Conservation (phyloP, 2,888 invertebrate genomes). For the Diaphora mendica region DNA sequence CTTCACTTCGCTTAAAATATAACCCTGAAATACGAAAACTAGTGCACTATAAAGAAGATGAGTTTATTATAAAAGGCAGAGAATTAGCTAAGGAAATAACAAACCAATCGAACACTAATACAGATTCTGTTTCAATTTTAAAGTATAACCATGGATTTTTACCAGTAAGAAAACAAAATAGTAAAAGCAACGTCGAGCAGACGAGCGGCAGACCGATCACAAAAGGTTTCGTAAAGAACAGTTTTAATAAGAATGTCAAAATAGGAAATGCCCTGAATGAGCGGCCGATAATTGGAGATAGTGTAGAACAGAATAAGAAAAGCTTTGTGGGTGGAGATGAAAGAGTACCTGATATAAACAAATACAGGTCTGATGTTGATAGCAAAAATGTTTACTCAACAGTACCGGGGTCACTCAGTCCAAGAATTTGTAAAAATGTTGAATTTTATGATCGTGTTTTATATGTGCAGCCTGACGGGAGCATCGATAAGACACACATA, state of each 20-base stretch:
- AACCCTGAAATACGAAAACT: conserved; percentile 61
- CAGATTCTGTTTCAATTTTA: conserved; percentile 64
- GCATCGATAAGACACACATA: conserved; percentile 71
- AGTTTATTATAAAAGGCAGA: conserved; percentile 60
- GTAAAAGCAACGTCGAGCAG: conserved; percentile 35
- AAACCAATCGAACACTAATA: conserved; percentile 62
- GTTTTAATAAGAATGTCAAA: conserved; percentile 74
- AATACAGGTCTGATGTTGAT: conserved; percentile 71
- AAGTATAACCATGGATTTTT: conserved; percentile 76
- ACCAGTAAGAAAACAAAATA: conserved; percentile 52
- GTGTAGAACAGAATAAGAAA: conserved; percentile 64
- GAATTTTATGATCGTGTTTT: conserved; percentile 66
- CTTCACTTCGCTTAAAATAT: conserved; percentile 66
- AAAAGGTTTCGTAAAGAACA: conserved; percentile 31
- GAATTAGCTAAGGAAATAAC: conserved; percentile 68
- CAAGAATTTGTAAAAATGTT: conserved; percentile 73
- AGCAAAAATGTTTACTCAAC: conserved; percentile 43
- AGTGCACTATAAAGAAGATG: conserved; percentile 51
- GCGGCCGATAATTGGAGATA: conserved; percentile 62
- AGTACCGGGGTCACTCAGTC: conserved; percentile 65
- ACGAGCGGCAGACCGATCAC: conserved; percentile 15
- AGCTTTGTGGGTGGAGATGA: conserved; percentile 76
- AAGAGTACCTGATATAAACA: conserved; percentile 73
- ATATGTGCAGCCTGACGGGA: conserved; percentile 75
- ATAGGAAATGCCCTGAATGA: conserved; percentile 79